These are phyloP conservation scores for Epistrophe grossulariae DNA, from an alignment of 2,888 invertebrate species.

Conservation along the genomic window DNA sequence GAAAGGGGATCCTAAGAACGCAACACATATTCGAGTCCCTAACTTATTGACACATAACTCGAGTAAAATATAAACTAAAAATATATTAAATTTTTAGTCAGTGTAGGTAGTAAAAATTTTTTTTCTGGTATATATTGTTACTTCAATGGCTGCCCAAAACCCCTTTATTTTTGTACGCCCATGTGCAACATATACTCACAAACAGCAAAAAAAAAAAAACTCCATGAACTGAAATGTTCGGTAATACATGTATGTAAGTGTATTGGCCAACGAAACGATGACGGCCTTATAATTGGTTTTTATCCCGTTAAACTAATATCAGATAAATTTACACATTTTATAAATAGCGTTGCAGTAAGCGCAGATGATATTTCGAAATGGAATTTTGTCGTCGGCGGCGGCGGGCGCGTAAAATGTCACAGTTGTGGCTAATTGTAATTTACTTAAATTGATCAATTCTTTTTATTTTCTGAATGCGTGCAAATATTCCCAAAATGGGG, in stretches of 20 bases:
- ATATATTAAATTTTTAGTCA: too few relatives aligned
- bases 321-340: slow-evolving; percentile 47
- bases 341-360: neutral
- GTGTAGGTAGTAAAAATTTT: too few relatives aligned
- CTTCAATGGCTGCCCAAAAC: neutral
- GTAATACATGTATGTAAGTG: neutral
- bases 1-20: too few relatives aligned
- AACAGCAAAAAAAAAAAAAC: neutral
- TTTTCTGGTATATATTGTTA: too few relatives aligned
- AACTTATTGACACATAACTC: too few relatives aligned
- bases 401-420: slow-evolving; percentile 51
- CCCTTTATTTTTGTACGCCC: neutral
- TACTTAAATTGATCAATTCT: slow-evolving; percentile 54
- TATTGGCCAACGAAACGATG: slow-evolving; percentile 1
- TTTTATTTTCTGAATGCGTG: neutral
- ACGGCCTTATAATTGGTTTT: slow-evolving; percentile 70
- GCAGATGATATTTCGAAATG: slow-evolving; percentile 45
- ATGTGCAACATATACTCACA: neutral
- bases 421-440: slow-evolving; percentile 73
- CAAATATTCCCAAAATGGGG: too few relatives aligned
- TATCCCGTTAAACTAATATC: slow-evolving; percentile 63
- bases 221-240: neutral
- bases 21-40: too few relatives aligned
- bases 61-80: too few relatives aligned
- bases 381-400: slow-evolving; percentile 18